phyloP scores from a whole-genome alignment of 2,888 invertebrate species.

The Rhamnusium bicolor region DNA sequence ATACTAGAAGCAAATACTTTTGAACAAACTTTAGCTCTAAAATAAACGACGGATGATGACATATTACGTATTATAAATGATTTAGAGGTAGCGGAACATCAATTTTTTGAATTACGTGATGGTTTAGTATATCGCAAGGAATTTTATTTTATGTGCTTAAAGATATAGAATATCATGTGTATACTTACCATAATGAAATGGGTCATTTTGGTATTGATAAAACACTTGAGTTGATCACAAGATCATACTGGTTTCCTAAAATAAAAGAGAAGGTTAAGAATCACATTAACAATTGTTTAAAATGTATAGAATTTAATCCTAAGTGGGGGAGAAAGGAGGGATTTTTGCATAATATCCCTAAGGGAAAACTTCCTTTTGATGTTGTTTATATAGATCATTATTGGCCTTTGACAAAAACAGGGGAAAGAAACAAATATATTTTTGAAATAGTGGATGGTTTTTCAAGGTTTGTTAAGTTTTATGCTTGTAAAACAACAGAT shows the following conservation, averaged over 20 bases:
- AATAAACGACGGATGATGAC: neutral
- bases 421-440: slow-evolving; percentile 49
- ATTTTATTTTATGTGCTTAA: slow-evolving; percentile 8
- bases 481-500: no score
- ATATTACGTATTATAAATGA: neutral
- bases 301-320: no score
- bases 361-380: no score
- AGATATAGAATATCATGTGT: neutral
- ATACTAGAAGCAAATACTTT: no score
- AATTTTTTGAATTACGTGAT: neutral
- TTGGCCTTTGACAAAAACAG: no score
- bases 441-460: slow-evolving; percentile 57
- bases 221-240: neutral
- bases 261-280: no score
- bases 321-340: no score
- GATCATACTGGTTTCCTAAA: slow-evolving; percentile 20
- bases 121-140: slow-evolving; percentile 13
- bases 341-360: no score
- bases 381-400: no score
- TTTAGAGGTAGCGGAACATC: neutral
- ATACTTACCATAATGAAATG: slow-evolving; percentile 17
- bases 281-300: no score
- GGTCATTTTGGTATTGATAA: slow-evolving; percentile 7
- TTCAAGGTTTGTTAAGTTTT: no score
- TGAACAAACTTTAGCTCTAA: no score